These are phyloP conservation scores for Electrona antarctica DNA, from an alignment of 2,113 vertebrate species.

Conservation along the genomic window DNA sequence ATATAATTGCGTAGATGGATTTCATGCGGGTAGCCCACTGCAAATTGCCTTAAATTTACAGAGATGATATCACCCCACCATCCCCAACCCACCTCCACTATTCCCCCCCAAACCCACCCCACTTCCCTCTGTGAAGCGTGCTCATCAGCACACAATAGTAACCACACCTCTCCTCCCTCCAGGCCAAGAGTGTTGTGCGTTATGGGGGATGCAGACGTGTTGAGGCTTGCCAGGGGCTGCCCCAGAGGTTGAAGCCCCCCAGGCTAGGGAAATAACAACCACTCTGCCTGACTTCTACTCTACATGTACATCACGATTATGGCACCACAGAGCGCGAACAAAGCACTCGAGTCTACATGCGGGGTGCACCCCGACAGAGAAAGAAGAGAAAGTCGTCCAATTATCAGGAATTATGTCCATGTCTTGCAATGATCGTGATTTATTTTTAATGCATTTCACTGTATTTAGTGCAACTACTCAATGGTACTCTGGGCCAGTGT, in stretches of 20 bases:
- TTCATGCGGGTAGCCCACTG: background rate
- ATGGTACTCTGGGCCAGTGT: background rate
- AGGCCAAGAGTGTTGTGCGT: background rate
- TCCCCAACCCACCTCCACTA: no score
- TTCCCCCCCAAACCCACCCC: background rate
- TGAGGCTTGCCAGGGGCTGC: conserved; percentile 34
- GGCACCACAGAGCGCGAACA: conserved; percentile 1
- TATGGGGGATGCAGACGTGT: conserved; percentile 28
- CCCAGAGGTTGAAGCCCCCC: conserved; percentile 14
- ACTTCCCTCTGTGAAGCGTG: background rate
- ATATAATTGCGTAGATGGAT: background rate
- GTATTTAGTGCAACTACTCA: no score
- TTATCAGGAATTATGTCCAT: conserved; percentile 2
- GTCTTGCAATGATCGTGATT: background rate
- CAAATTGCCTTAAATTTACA: background rate
- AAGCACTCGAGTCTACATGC: background rate
- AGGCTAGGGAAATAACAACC: conserved; percentile 34
- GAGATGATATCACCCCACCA: conserved; percentile 9
- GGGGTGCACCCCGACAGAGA: background rate
- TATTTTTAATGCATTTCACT: background rate
- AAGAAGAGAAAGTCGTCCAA: background rate
- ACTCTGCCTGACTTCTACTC: background rate
- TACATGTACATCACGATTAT: background rate
- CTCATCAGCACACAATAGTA: conserved; percentile 12
- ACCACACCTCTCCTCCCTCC: background rate